These are phyloP conservation scores for Tetanocera ferruginea DNA, from an alignment of 2,888 invertebrate genomes.

Conservation along the genomic window DNA sequence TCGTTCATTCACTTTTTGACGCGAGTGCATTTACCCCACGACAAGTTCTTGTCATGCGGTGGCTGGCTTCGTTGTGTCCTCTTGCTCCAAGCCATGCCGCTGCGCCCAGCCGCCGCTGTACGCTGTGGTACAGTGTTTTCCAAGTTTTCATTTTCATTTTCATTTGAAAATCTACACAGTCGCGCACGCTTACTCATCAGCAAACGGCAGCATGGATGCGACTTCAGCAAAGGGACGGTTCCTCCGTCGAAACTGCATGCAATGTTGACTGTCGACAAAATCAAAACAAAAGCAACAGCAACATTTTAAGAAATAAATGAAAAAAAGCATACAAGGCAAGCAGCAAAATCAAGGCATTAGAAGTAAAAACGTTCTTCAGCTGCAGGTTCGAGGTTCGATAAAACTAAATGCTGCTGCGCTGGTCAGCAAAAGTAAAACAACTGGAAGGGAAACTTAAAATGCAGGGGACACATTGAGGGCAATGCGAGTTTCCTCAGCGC, in stretches of 20 bases:
- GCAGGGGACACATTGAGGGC: not conserved
- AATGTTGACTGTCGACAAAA: not conserved
- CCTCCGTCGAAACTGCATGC: not conserved
- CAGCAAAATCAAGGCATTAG: conserved; percentile 19
- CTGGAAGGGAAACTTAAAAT: conserved; percentile 1
- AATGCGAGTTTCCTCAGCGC: conserved; percentile 19
- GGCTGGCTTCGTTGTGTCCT: not conserved
- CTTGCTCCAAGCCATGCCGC: conserved; percentile 8
- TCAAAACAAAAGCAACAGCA: conserved; percentile 31
- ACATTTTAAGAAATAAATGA: not conserved
- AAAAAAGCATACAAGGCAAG: not conserved
- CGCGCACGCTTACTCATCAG: conserved; percentile 15
- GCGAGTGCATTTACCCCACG: conserved; percentile 51
- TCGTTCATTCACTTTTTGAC: conserved; percentile 55
- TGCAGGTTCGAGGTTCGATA: not conserved
- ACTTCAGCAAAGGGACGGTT: not conserved
- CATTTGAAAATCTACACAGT: conserved; percentile 49
- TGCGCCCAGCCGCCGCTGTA: conserved; percentile 9
- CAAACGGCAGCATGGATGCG: not conserved
- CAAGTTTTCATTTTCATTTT: conserved; percentile 56
- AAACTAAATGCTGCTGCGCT: not conserved
- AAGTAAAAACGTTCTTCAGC: conserved; percentile 10
- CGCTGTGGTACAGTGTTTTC: conserved; percentile 47
- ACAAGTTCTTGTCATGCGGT: conserved; percentile 27
- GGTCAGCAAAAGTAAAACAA: conserved; percentile 4